phyloP scores from a whole-genome alignment of 2,113 vertebrate species.

The Labeo rohita region DNA sequence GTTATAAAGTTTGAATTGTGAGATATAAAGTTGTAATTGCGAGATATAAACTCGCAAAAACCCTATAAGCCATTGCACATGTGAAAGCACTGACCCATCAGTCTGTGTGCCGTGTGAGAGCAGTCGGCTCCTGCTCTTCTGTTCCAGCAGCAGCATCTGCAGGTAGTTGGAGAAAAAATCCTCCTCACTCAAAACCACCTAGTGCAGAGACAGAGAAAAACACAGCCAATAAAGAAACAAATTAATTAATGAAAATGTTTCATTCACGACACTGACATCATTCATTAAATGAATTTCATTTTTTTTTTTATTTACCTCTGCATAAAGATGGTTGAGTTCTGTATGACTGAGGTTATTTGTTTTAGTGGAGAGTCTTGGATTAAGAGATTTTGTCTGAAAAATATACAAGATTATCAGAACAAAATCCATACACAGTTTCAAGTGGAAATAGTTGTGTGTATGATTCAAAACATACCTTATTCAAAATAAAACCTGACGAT shows the following conservation, averaged over 20 bases:
- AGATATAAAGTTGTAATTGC: too few species aligned
- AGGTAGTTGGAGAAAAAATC: constrained; percentile 78
- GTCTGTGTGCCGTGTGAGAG: constrained; percentile 54
- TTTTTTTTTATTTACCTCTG: constrained; percentile 62
- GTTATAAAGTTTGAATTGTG: too few species aligned
- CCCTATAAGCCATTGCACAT: not conserved
- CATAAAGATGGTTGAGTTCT: constrained; percentile 68
- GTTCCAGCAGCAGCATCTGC: constrained; percentile 71
- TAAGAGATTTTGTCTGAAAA: constrained; percentile 68
- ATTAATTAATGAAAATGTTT: not conserved
- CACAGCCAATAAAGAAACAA: too few species aligned
- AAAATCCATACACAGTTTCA: not conserved
- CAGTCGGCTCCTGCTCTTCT: constrained; percentile 63
- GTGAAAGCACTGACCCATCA: constrained; percentile 63
- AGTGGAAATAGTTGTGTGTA: not conserved
- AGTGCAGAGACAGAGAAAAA: not conserved
- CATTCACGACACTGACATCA: not conserved
- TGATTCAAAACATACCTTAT: constrained; percentile 67
- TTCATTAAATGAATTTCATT: too few species aligned
- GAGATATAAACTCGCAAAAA: not conserved
- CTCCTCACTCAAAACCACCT: constrained; percentile 66
- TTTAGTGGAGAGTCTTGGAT: constrained; percentile 66
- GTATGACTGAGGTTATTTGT: constrained; percentile 43
- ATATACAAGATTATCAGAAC: not conserved
- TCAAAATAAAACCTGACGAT: constrained; percentile 57